Conservation (phyloP, 2,797 vertebrate genomes). For the Tokudaia tokunoshimensis region DNA sequence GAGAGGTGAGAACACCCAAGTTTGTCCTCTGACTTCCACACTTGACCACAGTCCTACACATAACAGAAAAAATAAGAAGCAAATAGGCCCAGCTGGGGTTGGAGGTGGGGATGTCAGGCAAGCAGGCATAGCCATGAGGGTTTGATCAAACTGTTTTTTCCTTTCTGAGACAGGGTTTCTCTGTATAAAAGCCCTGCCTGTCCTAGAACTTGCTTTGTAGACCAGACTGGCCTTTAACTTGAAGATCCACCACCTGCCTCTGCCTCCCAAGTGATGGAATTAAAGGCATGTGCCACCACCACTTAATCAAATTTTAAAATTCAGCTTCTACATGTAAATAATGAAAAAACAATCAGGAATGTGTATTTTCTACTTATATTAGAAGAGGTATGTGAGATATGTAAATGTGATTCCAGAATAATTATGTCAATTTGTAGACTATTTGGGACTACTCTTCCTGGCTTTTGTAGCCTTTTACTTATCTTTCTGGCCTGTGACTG, state of each 20-base stretch:
- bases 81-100: too few species aligned
- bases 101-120: background rate
- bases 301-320: background rate
- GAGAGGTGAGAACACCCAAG: background rate
- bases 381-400: background rate
- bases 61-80: background rate
- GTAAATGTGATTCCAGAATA: background rate
- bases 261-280: background rate
- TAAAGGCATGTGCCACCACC: background rate
- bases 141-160: background rate
- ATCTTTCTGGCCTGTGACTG: slow-evolving; percentile 21
- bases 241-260: background rate
- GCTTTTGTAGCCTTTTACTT: slow-evolving; percentile 9
- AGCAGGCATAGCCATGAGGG: background rate
- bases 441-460: background rate
- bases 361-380: background rate
- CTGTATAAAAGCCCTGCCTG: background rate
- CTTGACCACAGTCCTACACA: background rate
- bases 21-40: background rate
- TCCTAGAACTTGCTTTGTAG: background rate
- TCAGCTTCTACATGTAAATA: background rate
- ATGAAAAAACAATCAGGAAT: background rate
- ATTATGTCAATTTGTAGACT: background rate
- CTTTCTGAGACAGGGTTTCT: background rate
- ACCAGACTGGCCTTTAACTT: background rate